Evolutionary conservation across 2,888 invertebrate species (phyloP).

Genomic region (Athalia circularis): DNA sequence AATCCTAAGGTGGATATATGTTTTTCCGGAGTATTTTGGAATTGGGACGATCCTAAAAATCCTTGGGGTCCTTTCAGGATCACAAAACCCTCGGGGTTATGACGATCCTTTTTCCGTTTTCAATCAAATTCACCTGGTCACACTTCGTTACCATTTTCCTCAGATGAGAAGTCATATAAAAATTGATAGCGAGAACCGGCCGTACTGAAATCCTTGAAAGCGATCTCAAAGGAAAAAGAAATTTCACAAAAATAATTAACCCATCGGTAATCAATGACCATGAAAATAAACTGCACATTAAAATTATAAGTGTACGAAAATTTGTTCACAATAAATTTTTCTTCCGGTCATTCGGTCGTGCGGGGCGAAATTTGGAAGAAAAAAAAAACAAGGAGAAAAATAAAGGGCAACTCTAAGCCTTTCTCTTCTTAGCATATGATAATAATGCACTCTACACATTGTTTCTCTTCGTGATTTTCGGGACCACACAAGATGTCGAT

Average conservation of each 20-base stretch:
- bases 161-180: slow-evolving; percentile 15
- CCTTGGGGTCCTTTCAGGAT: slow-evolving; percentile 20
- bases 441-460: slow-evolving; percentile 19
- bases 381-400: background rate
- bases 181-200: slow-evolving; percentile 23
- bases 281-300: too few species aligned
- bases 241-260: too few species aligned
- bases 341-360: too few species aligned
- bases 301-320: too few species aligned
- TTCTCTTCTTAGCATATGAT: too few species aligned
- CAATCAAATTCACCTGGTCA: slow-evolving; percentile 40
- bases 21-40: slow-evolving; percentile 48
- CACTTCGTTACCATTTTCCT: slow-evolving; percentile 38
- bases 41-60: background rate
- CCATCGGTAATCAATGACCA: too few species aligned
- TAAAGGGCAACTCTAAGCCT: background rate
- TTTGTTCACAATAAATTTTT: too few species aligned
- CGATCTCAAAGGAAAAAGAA: too few species aligned
- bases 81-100: slow-evolving; percentile 45
- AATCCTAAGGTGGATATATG: slow-evolving; percentile 33
- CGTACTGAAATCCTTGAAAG: background rate
- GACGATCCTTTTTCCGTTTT: slow-evolving; percentile 46
- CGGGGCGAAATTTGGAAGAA: too few species aligned
- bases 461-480: slow-evolving; percentile 39
- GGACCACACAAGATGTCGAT: slow-evolving; percentile 65